Base-by-base conservation (phyloP, 2,113 vertebrate species). In the Alethe diademata region DNA sequence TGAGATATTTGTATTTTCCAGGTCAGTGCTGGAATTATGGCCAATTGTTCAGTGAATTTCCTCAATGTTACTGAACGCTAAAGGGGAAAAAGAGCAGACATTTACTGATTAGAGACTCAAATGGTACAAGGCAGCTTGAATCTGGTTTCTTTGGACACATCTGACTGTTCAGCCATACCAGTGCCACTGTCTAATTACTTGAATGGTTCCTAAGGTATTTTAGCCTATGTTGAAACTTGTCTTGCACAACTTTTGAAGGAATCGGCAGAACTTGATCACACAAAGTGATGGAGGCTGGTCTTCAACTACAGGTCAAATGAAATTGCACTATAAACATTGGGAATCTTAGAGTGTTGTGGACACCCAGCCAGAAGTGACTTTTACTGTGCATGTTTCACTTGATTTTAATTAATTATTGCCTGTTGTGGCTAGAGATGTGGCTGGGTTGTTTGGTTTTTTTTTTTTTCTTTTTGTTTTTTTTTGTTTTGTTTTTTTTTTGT, bases 241-340 rank as follows among this genome's bases (percentile, higher is more conserved):
- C 72, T 89, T 92, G 71, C 5, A 33, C 91, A 92, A 35, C 58
- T 91, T 92, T 75, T 57, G 70, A 88, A 94, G 78, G 53, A 82
- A 66, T 87, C 29, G 8, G 61, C 74, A 85, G 67, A 92, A 87
- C 78, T 64, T 65, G 50, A 74, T 93, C 84, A 94, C 71, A 58
- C 57, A 47, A 69, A 86, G 65, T 78, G 85, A 70, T 74, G 64
- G 72, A 94, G 61, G 51, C 75, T 69, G 61, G 50, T 94, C 73
- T 91, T 90, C 83, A 94, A 72, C 72, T 88, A 91, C 86, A 94
- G 81, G 73, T 95, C 90, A 93, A 92, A 95, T 40, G 58, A 91
- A 96, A 92, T 97, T 96, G 96, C 93, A 96, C 91, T 96, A 95
- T 88, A 86, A 92, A 90, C 56, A 86, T 43, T 92, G 83, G 83